phyloP scores from a whole-genome alignment of 2,797 vertebrate species.

The Phoeniculus purpureus region DNA sequence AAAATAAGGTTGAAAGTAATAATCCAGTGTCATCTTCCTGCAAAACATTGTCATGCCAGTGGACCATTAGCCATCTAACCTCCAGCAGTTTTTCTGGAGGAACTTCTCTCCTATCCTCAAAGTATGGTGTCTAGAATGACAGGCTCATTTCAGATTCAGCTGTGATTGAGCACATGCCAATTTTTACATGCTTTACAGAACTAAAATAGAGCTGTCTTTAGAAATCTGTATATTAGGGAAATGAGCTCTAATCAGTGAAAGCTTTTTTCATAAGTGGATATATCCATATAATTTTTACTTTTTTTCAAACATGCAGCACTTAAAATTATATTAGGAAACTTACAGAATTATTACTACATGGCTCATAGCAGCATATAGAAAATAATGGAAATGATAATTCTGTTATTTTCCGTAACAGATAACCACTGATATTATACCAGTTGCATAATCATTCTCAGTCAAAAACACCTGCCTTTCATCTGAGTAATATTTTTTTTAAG shows the following conservation, averaged over 20 bases:
- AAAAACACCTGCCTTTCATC: conserved; percentile 54
- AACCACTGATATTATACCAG: conserved; percentile 49
- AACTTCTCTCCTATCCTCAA: conserved; percentile 46
- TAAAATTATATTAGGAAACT: conserved; percentile 60
- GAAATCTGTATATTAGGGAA: conserved; percentile 77
- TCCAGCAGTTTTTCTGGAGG: conserved; percentile 43
- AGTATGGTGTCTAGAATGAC: conserved; percentile 75
- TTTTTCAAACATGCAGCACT: conserved; percentile 55
- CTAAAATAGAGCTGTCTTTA: conserved; percentile 83
- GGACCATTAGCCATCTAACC: conserved; percentile 32
- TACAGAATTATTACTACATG: conserved; percentile 21
- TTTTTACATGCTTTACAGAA: conserved; percentile 79
- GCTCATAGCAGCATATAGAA: conserved; percentile 3
- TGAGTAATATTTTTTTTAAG: conserved; percentile 28
- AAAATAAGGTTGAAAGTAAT: background rate
- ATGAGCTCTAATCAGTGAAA: conserved; percentile 75
- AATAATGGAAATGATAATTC: conserved; percentile 62
- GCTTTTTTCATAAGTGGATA: conserved; percentile 70
- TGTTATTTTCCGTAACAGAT: conserved; percentile 58
- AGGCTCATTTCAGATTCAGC: conserved; percentile 80
- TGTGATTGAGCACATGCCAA: conserved; percentile 80
- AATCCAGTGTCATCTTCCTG: background rate
- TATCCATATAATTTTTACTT: conserved; percentile 67
- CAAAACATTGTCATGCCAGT: background rate
- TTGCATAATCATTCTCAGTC: conserved; percentile 32